Evolutionary conservation across 1,140 invertebrate species (phyloP), one percentile per base, ranked within the genome.

Genomic region (Cherax destructor): DNA sequence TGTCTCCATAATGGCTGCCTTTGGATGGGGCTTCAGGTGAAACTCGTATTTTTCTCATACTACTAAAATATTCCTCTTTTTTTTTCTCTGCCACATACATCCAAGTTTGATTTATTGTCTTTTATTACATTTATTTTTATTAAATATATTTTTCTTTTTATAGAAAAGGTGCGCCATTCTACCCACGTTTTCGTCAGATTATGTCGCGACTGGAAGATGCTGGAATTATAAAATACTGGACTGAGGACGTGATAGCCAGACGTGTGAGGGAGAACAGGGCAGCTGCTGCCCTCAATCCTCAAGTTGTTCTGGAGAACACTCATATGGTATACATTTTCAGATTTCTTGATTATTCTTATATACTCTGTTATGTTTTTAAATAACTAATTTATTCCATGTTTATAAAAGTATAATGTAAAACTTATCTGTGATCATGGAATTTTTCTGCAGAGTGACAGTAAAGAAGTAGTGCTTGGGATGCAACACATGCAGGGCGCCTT

Each of bases 161-260:
- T 59, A 83, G 81, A n/a, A 83, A 47, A 49, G 81, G 81, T 6
- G 81, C 81, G 3, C 81, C 81, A 16, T 83, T 47, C 65, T 65
- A 65, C 41, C 11, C 6, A 9, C 56, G 81, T 21, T 83, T 83
- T 65, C n/a, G 9, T 13, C 56, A 83, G 41, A 24, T 83, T 56
- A 41, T 83, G 30, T 13, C 24, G 0, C 56, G 81, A 4, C 59
- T 83, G 11, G 56, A 61, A 65, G 81, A 83, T 47, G 10, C 81
- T 41, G 81, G 81, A 3, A 83, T 83, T 13, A 83, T 83, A 30
- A 83, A 16, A 3, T 65, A 65, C 47, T 83, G 81, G 81, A 83
- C 30, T 18, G 59, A 83, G 16, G 59, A 83, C 5, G 81, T 65
- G 50, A 83, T 83, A 30, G 81, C 59, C 24, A 59, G 81, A 24